Evolutionary conservation across 1,140 invertebrate genomes (phyloP).

Genomic region (Bombus soroeensis): DNA sequence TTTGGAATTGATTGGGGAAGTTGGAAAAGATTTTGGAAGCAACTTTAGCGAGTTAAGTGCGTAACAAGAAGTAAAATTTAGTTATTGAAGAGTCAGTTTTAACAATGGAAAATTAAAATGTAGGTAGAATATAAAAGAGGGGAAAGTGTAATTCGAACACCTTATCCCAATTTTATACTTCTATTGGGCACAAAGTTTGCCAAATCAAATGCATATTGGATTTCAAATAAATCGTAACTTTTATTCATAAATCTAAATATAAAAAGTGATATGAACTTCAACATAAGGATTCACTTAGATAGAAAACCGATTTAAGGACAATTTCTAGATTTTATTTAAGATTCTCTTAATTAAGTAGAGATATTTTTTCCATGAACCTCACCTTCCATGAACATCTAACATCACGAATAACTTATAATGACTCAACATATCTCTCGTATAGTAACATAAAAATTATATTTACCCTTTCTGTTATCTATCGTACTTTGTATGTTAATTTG

Average conservation of each 20-base stretch:
- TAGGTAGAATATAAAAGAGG: background rate
- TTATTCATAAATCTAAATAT: background rate
- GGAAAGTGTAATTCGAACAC: background rate
- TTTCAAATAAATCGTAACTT: background rate
- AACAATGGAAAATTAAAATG: background rate
- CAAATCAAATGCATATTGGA: background rate
- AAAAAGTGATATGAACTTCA: background rate
- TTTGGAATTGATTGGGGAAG: background rate
- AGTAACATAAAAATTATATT: background rate
- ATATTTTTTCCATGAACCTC: background rate
- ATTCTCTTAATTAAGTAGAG: background rate
- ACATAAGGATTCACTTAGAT: too few relatives aligned
- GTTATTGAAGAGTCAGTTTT: background rate
- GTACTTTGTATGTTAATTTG: conserved; percentile 42
- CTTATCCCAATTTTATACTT: background rate
- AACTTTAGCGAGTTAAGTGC: background rate
- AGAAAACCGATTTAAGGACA: too few relatives aligned
- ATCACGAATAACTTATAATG: too few relatives aligned
- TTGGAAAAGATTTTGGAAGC: background rate
- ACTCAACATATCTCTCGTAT: too few relatives aligned
- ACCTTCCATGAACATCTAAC: too few relatives aligned
- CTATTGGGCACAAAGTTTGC: background rate
- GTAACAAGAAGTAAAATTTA: background rate
- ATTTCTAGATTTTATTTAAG: background rate
- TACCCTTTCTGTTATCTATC: too few relatives aligned